These are phyloP conservation scores for Denticeps clupeoides DNA, from an alignment of 2,797 vertebrate species.

Conservation along the genomic window DNA sequence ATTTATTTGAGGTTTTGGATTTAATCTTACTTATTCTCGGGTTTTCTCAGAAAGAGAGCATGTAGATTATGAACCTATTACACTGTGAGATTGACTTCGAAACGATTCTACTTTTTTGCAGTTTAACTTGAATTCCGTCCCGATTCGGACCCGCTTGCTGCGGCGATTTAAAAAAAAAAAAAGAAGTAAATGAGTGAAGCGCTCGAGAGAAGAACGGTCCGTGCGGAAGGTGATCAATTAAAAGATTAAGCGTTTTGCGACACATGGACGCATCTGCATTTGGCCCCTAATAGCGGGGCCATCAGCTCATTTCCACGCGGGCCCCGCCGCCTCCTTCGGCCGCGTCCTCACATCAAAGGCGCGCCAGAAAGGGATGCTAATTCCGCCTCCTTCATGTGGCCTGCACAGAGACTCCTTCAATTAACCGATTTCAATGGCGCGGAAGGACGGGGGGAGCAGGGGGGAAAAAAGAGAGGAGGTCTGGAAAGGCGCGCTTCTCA, in stretches of 20 bases:
- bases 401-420: conserved; percentile 95
- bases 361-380: conserved; percentile 89
- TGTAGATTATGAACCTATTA: too few relatives aligned
- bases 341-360: conserved; percentile 87
- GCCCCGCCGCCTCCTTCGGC: conserved; percentile 74
- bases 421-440: conserved; percentile 96
- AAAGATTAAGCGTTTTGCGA: conserved; percentile 98
- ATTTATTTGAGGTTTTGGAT: too few relatives aligned
- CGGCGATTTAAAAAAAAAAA: conserved; percentile 24
- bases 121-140: too few relatives aligned
- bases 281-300: conserved; percentile 79
- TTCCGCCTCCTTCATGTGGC: conserved; percentile 89
- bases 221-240: conserved; percentile 94
- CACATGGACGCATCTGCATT: conserved; percentile 84
- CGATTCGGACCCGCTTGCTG: too few relatives aligned
- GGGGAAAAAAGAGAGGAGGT: conserved; percentile 63
- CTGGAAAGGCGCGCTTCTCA: conserved; percentile 81
- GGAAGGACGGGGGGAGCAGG: conserved; percentile 39
- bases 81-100: too few relatives aligned
- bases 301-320: conserved; percentile 99
- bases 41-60: too few relatives aligned
- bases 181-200: conserved; percentile 12
- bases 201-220: conserved; percentile 47
- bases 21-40: too few relatives aligned
- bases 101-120: too few relatives aligned